Percentiles rank a stretch among this genome's conserved stretches.
Conservation (phyloP, 1,140 invertebrate genomes). For the Caerostris darwini region DNA sequence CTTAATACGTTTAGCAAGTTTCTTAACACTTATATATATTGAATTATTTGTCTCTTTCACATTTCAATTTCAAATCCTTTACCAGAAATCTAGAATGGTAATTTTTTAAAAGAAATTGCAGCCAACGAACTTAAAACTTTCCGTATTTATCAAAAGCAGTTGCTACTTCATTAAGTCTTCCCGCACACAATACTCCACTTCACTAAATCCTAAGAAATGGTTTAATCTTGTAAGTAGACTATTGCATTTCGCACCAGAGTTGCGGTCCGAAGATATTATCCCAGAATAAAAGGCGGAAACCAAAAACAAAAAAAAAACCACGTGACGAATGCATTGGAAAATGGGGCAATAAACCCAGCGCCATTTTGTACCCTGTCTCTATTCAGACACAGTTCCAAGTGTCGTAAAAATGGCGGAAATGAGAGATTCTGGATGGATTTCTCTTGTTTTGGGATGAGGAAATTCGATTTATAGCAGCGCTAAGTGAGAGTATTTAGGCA, state of each 20-base stretch:
- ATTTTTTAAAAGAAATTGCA: too few species aligned
- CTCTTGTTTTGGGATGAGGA: background rate
- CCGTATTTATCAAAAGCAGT: background rate
- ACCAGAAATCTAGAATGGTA: too few species aligned
- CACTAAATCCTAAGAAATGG: conserved; percentile 21
- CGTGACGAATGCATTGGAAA: background rate
- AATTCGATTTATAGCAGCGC: background rate
- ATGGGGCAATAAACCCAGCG: background rate
- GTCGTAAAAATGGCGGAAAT: background rate
- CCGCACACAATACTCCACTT: background rate
- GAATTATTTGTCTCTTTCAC: too few species aligned
- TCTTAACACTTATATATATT: too few species aligned
- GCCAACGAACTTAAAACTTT: background rate
- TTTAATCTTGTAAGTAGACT: conserved; percentile 27
- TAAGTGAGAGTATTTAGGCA: conserved; percentile 23
- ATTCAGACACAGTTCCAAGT: background rate
- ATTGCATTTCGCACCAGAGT: background rate
- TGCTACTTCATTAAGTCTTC: too few species aligned
- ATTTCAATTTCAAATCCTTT: too few species aligned
- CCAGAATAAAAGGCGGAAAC: background rate
- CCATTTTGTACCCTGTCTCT: conserved; percentile 3
- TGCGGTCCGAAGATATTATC: conserved; percentile 10
- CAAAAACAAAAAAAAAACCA: background rate
- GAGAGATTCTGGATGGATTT: background rate
- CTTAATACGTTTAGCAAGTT: too few species aligned